Evolutionary conservation across 2,888 invertebrate genomes (phyloP).

Genomic region (Erynnis tages): DNA sequence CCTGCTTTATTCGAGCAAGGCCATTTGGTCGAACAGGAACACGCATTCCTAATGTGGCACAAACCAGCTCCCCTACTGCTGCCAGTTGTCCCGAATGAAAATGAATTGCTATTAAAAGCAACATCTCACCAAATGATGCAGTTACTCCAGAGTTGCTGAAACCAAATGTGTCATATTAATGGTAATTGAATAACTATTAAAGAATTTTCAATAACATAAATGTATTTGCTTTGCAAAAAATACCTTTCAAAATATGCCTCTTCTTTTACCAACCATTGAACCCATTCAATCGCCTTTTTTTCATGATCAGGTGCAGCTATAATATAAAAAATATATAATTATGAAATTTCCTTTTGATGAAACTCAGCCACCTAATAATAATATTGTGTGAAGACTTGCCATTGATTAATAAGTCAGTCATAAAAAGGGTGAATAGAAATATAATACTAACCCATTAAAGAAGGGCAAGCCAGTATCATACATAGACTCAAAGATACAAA

Average conservation of each 20-base stretch:
- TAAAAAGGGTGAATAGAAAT: too few species aligned
- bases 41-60: conserved; percentile 97
- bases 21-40: conserved; percentile 93
- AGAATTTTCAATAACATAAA: too few species aligned
- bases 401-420: too few species aligned
- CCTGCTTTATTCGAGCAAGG: conserved; percentile 93
- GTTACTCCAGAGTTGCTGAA: conserved; percentile 89
- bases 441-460: conserved; percentile 84
- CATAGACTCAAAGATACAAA: conserved; percentile 96
- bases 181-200: neutral
- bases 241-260: conserved; percentile 93
- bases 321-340: conserved; percentile 32
- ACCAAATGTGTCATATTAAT: conserved; percentile 17
- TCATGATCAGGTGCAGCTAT: conserved; percentile 88
- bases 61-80: conserved; percentile 96
- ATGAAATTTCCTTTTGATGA: too few species aligned
- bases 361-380: too few species aligned
- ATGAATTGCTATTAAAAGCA: conserved; percentile 97
- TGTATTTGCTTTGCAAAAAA: neutral
- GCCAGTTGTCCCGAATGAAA: conserved; percentile 97
- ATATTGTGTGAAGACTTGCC: too few species aligned
- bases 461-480: conserved; percentile 96
- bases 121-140: conserved; percentile 97
- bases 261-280: conserved; percentile 95
- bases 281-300: conserved; percentile 94